phyloP scores from a whole-genome alignment of 2,113 vertebrate genomes.

The Sarotherodon lohbergeri region DNA sequence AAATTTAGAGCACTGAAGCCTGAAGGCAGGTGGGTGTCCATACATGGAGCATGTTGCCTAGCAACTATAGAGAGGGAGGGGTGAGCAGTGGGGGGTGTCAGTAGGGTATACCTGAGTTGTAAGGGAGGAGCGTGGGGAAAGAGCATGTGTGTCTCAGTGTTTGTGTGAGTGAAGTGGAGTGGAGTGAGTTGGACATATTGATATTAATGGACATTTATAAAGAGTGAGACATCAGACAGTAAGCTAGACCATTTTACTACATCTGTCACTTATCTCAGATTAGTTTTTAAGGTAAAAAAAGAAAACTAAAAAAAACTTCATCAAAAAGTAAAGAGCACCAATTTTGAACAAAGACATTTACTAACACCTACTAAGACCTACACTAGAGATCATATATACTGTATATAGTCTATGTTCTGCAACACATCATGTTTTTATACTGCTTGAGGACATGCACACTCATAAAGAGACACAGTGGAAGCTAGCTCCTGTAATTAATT shows the following conservation, averaged over 20 bases:
- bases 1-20: conserved; percentile 77
- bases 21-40: conserved; percentile 77
- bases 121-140: conserved; percentile 47
- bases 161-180: not conserved
- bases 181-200: not conserved
- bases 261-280: not conserved
- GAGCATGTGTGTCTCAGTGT: not conserved
- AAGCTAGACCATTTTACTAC: not conserved
- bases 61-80: conserved; percentile 49
- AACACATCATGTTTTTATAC: not conserved
- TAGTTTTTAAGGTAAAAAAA: not conserved
- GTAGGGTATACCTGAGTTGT: conserved; percentile 60
- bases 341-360: not conserved
- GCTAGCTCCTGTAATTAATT: not conserved
- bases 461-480: not conserved
- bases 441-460: not conserved
- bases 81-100: not conserved
- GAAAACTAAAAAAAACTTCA: not conserved
- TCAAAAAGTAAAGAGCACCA: not conserved
- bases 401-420: not conserved
- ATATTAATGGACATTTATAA: not conserved
- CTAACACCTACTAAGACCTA: not conserved
- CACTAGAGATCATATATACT: not conserved
- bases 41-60: conserved; percentile 69
- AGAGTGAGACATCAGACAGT: not conserved